Evolutionary conservation across 2,113 vertebrate genomes (phyloP).

Genomic region (Xiphophorus maculatus): DNA sequence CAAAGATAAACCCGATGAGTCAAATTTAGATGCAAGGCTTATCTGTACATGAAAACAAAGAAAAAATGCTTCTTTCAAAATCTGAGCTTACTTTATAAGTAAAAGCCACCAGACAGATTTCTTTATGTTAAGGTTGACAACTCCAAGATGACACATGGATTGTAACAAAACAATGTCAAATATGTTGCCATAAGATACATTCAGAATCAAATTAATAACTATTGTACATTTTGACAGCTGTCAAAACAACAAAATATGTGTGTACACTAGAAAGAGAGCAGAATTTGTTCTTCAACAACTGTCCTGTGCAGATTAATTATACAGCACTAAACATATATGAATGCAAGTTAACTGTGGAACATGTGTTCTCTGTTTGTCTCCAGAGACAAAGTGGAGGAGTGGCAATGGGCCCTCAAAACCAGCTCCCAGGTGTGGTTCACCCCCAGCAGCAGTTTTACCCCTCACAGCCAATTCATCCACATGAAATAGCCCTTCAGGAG

Average conservation of each 20-base stretch:
- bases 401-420: conserved; percentile 78
- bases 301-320: not conserved
- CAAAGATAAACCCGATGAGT: conserved; percentile 58
- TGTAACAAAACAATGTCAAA: not conserved
- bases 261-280: not conserved
- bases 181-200: no score
- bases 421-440: conserved; percentile 82
- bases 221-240: not conserved
- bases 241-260: not conserved
- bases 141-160: not conserved
- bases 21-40: conserved; percentile 58
- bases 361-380: conserved; percentile 12
- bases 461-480: conserved; percentile 80
- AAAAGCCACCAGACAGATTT: conserved; percentile 17
- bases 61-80: conserved; percentile 25
- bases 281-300: not conserved
- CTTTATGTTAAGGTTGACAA: not conserved
- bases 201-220: not conserved
- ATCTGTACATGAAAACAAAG: conserved; percentile 47
- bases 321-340: not conserved
- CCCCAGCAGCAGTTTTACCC: conserved; percentile 78
- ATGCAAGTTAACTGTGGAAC: not conserved
- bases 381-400: conserved; percentile 83
- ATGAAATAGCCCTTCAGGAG: conserved; percentile 89
- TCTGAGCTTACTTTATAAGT: conserved; percentile 13